Evolutionary conservation across 2,888 invertebrate species (phyloP), one percentile per base, ranked within the genome.

Genomic region (Myopa tessellatipennis): DNA sequence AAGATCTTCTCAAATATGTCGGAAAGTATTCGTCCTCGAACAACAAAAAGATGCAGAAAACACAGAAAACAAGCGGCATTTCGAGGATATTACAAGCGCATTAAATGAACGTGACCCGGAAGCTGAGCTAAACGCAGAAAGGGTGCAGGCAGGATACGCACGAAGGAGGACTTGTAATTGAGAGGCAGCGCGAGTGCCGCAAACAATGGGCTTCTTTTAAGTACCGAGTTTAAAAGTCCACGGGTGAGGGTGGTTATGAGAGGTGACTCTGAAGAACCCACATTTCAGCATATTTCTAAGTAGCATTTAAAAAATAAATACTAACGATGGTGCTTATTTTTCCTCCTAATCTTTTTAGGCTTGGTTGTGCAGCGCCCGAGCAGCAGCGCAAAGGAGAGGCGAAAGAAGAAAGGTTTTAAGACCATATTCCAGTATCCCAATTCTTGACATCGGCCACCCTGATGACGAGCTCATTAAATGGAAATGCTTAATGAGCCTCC

Each of bases 101-200:
- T 75, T 75, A 68, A 60, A 68, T n/a, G 69, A 65, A 75, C 75
- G 75, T 75, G 75, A 69, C 75, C 75, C 75, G 45, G 68, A 69
- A 75, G 68, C 45, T n/a, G n/a, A 55, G 52, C 70, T 52, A 36
- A 6, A 8, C 36, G 10, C 67, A 7, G 45, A 61, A 73, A 73
- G 73, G 73, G 73, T 73, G 61, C 26, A 61, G 10, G 18, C 40
- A 63, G 50, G 18, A 73, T 50, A 40, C 63, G 52, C 45, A 52
- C 58, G 60, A 72, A 63, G 61, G 45, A 68, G 60, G 60, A 68
- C 60, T 60, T 60, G 75, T 45, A 75, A 69, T 75, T 75, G 45
- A 60, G 68, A 58, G 55, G 69, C 18, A 16, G 45, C 38, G 12
- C 18, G 18, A 26, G 45, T 50, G 60, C 40, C 61, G 45, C 61